These are phyloP conservation scores for Diplolepis rosae DNA, from an alignment of 2,888 invertebrate species.

Conservation along the genomic window DNA sequence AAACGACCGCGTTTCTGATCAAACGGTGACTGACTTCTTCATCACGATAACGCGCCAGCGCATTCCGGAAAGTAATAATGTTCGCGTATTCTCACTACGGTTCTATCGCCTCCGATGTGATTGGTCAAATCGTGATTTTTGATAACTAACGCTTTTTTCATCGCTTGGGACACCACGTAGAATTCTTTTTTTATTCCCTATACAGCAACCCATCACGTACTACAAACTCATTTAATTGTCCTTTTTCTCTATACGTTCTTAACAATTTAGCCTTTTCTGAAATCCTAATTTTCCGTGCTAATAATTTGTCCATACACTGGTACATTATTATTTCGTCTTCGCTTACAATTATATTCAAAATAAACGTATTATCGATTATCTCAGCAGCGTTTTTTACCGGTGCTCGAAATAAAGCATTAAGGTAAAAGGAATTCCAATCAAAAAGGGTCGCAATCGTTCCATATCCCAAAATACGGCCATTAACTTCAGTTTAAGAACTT, in stretches of 20 bases:
- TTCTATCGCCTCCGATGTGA: constrained; percentile 42
- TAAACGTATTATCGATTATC: neutral
- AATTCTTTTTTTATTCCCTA: constrained; percentile 30
- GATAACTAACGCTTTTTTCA: constrained; percentile 42
- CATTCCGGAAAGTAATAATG: constrained; percentile 50
- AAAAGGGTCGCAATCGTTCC: constrained; percentile 38
- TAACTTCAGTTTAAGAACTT: constrained; percentile 40
- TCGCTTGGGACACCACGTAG: constrained; percentile 38
- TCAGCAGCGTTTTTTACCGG: constrained; percentile 4
- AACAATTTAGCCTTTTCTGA: constrained; percentile 22
- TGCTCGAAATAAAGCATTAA: constrained; percentile 40
- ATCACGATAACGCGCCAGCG: too few species aligned
- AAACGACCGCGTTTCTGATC: too few species aligned
- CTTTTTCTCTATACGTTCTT: constrained; percentile 24
- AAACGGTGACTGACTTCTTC: too few species aligned
- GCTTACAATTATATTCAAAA: neutral
- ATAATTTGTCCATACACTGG: constrained; percentile 5
- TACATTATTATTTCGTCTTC: too few species aligned
- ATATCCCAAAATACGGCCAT: constrained; percentile 48
- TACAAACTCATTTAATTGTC: constrained; percentile 13
- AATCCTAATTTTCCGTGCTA: constrained; percentile 38
- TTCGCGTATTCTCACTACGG: constrained; percentile 26
- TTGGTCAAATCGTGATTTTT: constrained; percentile 40
- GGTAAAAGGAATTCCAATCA: constrained; percentile 47
- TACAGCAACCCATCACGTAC: constrained; percentile 36